Base-by-base conservation (phyloP, 1,140 invertebrate species). In the Steinernema khuongi region DNA sequence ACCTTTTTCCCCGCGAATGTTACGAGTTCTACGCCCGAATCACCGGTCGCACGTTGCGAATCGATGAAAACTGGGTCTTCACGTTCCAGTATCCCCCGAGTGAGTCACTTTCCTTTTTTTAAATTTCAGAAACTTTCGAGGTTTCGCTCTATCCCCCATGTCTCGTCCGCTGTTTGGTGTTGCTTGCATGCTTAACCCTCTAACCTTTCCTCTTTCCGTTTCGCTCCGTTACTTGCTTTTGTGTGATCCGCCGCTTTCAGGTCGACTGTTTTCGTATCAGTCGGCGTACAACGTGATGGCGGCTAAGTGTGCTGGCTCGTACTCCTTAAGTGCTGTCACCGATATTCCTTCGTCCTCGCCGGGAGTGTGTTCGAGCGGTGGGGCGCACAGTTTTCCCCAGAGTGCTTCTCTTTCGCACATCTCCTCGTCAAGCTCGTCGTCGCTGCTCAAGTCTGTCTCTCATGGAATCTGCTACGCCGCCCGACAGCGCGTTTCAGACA, bases 21-120 rank as follows among this genome's bases (percentile, higher is more conserved):
- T 97, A 98, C 84, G 93, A 97, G 87, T 98, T 94, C 87, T 98
- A 98, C 87, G 94, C 94, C 1, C 89, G 92, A 28, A 94, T 95
- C 43, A 95, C 93, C n/a, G 93, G 94, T 0, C 88, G 93, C 68
- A 92, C 94, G 79, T 87, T 96, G 30, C 91, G 93, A 82, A 92
- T 95, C 26, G 92, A 94, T 86, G 92, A 94, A 85, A 92, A 94
- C 85, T 94, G 93, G 92, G 93, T 94, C 80, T 94, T 94, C 87
- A 93, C 92, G 78, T 94, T 94, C 86, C 89, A 92, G 74, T 93
- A 93, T 87, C 93, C 93, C 36, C 92, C 92, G 33, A 85, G 91
- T 92, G 80, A 90, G 90, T 71, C 74, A 30, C 36, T 67, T 41
- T 74, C 33, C 19, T 7, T 70, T 29, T 22, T 50, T 71, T 22